Percentiles rank a stretch among this genome's conserved stretches.
Evolutionary conservation across 2,888 invertebrate genomes (phyloP).

Genomic region (Bellardia pandia): DNA sequence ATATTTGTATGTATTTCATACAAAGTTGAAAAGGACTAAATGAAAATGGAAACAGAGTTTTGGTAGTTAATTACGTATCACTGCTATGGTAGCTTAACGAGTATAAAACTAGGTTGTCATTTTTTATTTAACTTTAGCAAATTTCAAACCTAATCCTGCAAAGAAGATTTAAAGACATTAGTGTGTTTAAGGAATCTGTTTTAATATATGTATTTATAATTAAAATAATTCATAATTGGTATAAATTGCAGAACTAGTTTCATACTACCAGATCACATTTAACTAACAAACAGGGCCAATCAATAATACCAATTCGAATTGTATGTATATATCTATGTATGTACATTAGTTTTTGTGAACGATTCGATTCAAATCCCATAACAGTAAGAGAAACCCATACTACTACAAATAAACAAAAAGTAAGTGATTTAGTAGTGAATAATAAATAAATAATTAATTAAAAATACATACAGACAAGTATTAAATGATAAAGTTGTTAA

Average conservation of each 20-base stretch:
- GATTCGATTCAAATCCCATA: slow-evolving; percentile 26
- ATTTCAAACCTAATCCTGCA: background rate
- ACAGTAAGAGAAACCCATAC: slow-evolving; percentile 60
- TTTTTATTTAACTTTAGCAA: no score
- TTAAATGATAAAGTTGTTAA: slow-evolving; percentile 60
- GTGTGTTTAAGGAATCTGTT: slow-evolving; percentile 28
- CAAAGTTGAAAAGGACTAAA: no score
- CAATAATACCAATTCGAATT: slow-evolving; percentile 52
- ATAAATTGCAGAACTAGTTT: slow-evolving; percentile 70
- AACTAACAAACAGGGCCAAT: slow-evolving; percentile 56
- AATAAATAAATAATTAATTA: slow-evolving; percentile 44
- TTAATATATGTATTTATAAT: slow-evolving; percentile 28
- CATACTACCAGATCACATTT: slow-evolving; percentile 62
- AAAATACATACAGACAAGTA: slow-evolving; percentile 49
- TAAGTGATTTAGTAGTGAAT: slow-evolving; percentile 69
- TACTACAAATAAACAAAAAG: slow-evolving; percentile 57
- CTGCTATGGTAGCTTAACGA: no score
- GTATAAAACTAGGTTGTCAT: no score
- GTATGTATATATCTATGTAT: slow-evolving; percentile 61
- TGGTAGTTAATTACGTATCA: no score
- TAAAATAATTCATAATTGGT: slow-evolving; percentile 61
- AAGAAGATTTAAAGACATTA: background rate
- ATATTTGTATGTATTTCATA: no score
- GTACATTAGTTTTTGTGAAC: slow-evolving; percentile 66
- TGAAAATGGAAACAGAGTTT: no score